A percentile compares a stretch with the other conserved stretches of the same genome.
Conservation (phyloP, 1,140 invertebrate genomes). For the Bombus sylvicola region DNA sequence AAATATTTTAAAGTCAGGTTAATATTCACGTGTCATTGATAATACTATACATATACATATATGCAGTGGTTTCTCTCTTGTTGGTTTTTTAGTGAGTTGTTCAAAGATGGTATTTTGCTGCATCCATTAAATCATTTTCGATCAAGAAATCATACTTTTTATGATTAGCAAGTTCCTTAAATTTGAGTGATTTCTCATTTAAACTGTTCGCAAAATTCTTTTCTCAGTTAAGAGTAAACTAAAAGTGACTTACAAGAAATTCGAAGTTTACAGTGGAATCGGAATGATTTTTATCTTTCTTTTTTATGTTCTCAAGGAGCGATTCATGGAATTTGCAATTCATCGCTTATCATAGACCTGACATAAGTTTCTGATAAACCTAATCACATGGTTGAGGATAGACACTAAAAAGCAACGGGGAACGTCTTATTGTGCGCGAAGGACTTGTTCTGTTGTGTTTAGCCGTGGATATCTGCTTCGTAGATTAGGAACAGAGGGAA, state of each 20-base stretch:
- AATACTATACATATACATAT: too few relatives aligned
- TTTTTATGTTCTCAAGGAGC: background rate
- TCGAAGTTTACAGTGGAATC: background rate
- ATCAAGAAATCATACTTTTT: too few relatives aligned
- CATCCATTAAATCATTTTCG: too few relatives aligned
- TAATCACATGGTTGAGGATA: constrained; percentile 37
- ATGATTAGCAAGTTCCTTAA: too few relatives aligned
- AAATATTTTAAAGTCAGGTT: background rate
- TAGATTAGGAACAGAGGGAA: constrained; percentile 78
- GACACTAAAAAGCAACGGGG: constrained; percentile 62
- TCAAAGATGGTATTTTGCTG: too few relatives aligned
- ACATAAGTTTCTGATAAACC: constrained; percentile 48
- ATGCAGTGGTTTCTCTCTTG: too few relatives aligned
- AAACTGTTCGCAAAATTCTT: too few relatives aligned
- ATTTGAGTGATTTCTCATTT: too few relatives aligned
- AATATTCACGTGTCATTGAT: too few relatives aligned
- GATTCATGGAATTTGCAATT: background rate
- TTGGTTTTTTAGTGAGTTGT: too few relatives aligned
- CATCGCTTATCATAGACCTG: background rate
- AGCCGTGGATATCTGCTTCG: constrained; percentile 74
- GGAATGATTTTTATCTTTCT: too few relatives aligned
- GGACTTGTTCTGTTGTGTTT: constrained; percentile 67
- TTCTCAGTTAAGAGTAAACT: background rate
- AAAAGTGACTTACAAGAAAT: background rate
- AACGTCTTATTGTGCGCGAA: constrained; percentile 63